Evolutionary conservation across 2,888 invertebrate species (phyloP).

Genomic region (Vandiemenella viatica): DNA sequence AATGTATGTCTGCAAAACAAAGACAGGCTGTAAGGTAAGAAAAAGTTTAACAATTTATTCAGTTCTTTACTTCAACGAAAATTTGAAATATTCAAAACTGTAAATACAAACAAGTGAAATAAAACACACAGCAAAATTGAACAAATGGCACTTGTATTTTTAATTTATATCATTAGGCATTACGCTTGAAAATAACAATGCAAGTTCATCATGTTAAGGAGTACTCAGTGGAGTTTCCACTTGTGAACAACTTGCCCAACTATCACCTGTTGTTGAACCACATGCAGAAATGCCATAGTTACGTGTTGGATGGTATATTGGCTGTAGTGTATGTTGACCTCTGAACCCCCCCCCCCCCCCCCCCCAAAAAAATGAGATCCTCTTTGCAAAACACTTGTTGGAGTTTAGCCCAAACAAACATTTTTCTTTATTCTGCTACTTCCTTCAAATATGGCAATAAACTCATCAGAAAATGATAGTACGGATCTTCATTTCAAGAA

Average conservation of each 20-base stretch:
- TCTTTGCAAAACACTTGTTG: constrained; percentile 1
- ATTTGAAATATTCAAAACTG: neutral
- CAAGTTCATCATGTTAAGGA: neutral
- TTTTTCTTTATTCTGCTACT: constrained; percentile 2
- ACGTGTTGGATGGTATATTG: no score
- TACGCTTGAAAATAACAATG: neutral
- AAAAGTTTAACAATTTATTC: constrained; percentile 2
- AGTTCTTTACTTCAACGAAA: constrained; percentile 1
- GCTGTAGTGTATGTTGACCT: no score
- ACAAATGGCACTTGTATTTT: constrained; percentile 2
- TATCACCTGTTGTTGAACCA: no score
- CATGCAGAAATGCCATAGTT: neutral
- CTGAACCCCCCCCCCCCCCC: no score
- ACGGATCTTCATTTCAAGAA: neutral
- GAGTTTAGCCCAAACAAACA: neutral
- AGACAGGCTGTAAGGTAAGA: neutral
- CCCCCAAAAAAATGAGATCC: no score
- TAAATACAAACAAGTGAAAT: neutral
- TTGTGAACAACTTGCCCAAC: no score
- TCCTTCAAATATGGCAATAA: neutral
- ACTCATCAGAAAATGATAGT: neutral
- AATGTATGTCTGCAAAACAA: neutral
- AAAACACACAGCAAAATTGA: neutral
- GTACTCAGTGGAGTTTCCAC: no score
- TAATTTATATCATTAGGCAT: neutral